Base-by-base conservation (phyloP, 2,797 vertebrate genomes). In the Graptemys geographica region DNA sequence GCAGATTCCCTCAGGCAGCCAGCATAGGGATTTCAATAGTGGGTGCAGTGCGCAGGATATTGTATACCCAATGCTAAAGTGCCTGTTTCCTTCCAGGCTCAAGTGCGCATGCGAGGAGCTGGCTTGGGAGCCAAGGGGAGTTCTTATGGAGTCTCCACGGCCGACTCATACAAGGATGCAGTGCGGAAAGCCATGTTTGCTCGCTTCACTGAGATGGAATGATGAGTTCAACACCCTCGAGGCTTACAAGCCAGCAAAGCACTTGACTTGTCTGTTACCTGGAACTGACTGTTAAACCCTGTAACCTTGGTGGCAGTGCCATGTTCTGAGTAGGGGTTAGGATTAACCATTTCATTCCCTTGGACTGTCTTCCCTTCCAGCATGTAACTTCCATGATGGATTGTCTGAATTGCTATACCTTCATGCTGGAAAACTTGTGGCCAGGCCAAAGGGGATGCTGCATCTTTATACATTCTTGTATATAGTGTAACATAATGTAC, bases 101-200 rank as follows among this genome's bases (percentile, higher is more conserved):
- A 99, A 97, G 97, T 99, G 85, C 98, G 99, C 94, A 99, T 98
- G 92, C 99, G 99, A 95, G 99, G 99, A 96, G 99, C 99, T 52
- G 99, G 99, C 92, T 98, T 99, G 33, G 99, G 99, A 79, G 99
- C 99, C 83, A 99, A 99, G 97, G 99, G 99, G 95, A 99, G 99
- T 93, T 99, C 99, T 52, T 99, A 99, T 0, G 99, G 99, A 0
- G 99, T 99, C 41, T 99, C 99, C 3, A 98, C 99, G 2, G 99
- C 99, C 0, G 99, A 99, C 94, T 99, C 99, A 0, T 99, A 99
- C 98, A 99, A 99, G 97, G 99, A 99, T 1, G 99, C 99, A 0
- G 99, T 99, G 93, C 98, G 99, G 93, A 99, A 99, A 99, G 99
- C 99, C 97, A 99, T 99, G 99, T 99, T 99, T 6, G 99, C 99